Evolutionary conservation across 2,113 vertebrate genomes (phyloP), one percentile per base, ranked within the genome.

Genomic region (Chlorocebus sabaeus): DNA sequence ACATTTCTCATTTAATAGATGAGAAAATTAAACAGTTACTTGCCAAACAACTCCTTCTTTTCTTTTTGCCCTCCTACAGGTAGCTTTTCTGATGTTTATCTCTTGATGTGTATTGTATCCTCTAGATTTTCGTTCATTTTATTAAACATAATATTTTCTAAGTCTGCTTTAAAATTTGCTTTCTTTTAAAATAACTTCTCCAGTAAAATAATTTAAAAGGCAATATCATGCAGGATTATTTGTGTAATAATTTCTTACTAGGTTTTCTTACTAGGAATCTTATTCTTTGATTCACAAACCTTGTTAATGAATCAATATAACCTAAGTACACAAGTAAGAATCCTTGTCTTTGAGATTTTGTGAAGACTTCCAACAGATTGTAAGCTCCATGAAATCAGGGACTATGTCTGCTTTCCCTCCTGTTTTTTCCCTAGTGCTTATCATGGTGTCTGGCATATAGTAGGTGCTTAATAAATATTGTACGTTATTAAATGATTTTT

Each of bases 101-200:
- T 72, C 4, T 89, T 85, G 17, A 38, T 95, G 45, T 82, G 18
- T 40, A 23, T 79, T 91, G 18, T 59, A 85, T 61, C 13, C 18
- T 94, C 38, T 80, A 16, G 52, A 67, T 67, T 95, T 96, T 89
- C 14, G 52, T 95, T 95, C 13, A 67, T 81, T 96, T 96, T 55
- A 50, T 57, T 81, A 95, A 73, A 84, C 13, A 59, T 45, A 89
- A 45, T 87, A 92, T 95, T 97, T 92, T 72, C 11, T 85, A 76
- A 64, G n/a, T 72, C 45, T 89, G 38, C 11, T 72, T 84, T 93
- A 91, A 88, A 57, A 48, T 87, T 5, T 32, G 43, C 3, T 93
- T 80, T 84, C 48, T 94, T 93, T 14, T 61, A 82, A 83, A 93
- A 38, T 79, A 82, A 68, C 8, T 89, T 93, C 35, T 70, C 45